Base-by-base conservation (phyloP, 2,797 vertebrate species). In the Aythya fuligula region DNA sequence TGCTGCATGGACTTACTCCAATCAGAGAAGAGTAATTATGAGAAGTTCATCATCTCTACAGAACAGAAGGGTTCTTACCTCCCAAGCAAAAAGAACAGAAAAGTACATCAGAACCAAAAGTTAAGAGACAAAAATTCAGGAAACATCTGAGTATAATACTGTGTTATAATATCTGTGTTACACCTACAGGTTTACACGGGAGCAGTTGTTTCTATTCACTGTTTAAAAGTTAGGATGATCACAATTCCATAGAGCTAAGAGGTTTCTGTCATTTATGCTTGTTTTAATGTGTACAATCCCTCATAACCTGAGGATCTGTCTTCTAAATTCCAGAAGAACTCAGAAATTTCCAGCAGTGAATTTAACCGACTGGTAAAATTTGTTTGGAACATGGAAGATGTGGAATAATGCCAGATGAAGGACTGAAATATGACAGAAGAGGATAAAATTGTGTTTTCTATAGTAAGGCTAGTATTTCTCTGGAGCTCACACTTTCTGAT, bases 161-260 rank as follows among this genome's bases (percentile, higher is more conserved):
- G 15, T 58, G 2, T 7, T 61, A 0, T 15, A 69, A 57, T 38
- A 58, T 18, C 14, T 1, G 1, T 60, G 18, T 60, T 78, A 49
- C 11, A 67, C 9, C 32, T 76, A 62, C 32, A 8, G 2, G 3
- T 34, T 18, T 32, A 5, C 1, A 0, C 17, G 51, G 51, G 1
- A 69, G 4, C 9, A 32, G 25, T 4, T 47, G 8, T 0, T 36
- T 78, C 66, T 65, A 51, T 39, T 65, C 0, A 17, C 45, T 83
- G 8, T 49, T 88, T 75, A 49, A 64, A 84, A 87, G 41, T 41
- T 18, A 41, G 5, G 10, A 49, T 61, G 22, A 25, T 60, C 53
- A 43, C 14, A 77, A 3, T 69, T 58, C 51, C 47, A 66, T 14
- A 56, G 13, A 89, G 13, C 6, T 72, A 22, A 83, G 19, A 73